Base-by-base conservation (phyloP, 2,797 vertebrate species). In the Eulemur coronatus region DNA sequence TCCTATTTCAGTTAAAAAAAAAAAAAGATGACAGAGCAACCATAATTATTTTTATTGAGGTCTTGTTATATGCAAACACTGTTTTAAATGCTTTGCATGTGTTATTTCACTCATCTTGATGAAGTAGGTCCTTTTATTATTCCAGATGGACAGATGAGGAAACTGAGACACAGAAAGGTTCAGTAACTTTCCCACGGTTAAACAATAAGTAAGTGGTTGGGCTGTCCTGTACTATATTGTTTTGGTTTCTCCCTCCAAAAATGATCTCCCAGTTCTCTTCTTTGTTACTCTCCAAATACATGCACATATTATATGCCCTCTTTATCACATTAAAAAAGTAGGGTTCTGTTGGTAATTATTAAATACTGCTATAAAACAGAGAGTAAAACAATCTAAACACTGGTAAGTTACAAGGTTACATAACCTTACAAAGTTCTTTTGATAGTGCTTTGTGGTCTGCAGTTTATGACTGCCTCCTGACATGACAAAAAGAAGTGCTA, bases 381-480 rank as follows among this genome's bases (percentile, higher is more conserved):
- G 61, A 87, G 41, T 43, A 84, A 67, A 33, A 69, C 24, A 81
- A 35, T 55, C 57, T 73, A 61, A 92, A 80, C 28, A 57, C 20
- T 18, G 72, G 48, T 55, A 67, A 73, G 35, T 76, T 86, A 46
- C 14, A 52, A 84, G 26, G 11, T 65, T 72, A 78, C 14, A 90
- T 61, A 92, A 48, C 26, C 69, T 72, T 91, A 48, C 8, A 9
- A 28, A 86, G 15, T 69, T 63, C 55, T 85, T 87, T 75, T 81
- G 67, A 91, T 91, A 85, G 43, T 80, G 52, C 94, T 87, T 73
- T 92, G 69, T 86, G 70, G 22, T 81, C 70, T 75, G 8, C 52
- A 79, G 87, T 41, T 92, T 81, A 38, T 75, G 48, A 76, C 3
- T 28, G n/a, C 81, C 79, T 96, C 55, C 61, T 48, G 57, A 65